phyloP scores from a whole-genome alignment of 2,797 vertebrate species.

The Poecilia gillii region DNA sequence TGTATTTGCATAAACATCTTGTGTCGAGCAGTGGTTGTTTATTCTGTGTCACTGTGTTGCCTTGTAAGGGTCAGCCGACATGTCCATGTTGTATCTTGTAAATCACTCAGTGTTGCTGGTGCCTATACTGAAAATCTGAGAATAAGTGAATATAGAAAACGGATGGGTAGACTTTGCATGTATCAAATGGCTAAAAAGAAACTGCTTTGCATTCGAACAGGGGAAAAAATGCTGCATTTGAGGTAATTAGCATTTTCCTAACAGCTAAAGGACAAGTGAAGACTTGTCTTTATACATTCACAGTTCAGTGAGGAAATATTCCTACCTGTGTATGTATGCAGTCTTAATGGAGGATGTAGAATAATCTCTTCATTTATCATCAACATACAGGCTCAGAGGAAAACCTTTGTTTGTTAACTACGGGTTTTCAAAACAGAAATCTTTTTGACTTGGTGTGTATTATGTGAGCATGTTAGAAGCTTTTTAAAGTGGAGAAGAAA shows the following conservation, averaged over 20 bases:
- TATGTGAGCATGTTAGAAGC: background rate
- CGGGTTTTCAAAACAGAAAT: background rate
- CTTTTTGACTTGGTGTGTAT: background rate
- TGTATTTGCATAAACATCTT: background rate
- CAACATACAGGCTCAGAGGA: constrained; percentile 5
- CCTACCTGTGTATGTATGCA: constrained; percentile 5
- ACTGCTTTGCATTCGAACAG: background rate
- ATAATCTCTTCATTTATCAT: constrained; percentile 15
- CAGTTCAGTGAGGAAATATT: constrained; percentile 15
- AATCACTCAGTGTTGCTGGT: background rate
- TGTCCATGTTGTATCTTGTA: background rate
- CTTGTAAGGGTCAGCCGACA: background rate
- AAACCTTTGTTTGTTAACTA: background rate
- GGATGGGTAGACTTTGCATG: background rate
- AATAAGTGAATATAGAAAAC: background rate
- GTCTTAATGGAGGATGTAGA: constrained; percentile 14
- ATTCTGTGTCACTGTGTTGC: background rate
- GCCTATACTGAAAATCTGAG: background rate
- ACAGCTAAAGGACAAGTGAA: background rate
- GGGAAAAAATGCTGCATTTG: background rate
- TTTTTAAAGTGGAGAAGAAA: constrained; percentile 3
- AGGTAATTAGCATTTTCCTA: background rate
- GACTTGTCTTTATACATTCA: background rate
- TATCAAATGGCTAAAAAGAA: background rate
- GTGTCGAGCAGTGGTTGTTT: background rate